Percentiles rank a stretch among this genome's conserved stretches.
phyloP scores from a whole-genome alignment of 2,888 invertebrate genomes.

The Eustalomyia histrio region DNA sequence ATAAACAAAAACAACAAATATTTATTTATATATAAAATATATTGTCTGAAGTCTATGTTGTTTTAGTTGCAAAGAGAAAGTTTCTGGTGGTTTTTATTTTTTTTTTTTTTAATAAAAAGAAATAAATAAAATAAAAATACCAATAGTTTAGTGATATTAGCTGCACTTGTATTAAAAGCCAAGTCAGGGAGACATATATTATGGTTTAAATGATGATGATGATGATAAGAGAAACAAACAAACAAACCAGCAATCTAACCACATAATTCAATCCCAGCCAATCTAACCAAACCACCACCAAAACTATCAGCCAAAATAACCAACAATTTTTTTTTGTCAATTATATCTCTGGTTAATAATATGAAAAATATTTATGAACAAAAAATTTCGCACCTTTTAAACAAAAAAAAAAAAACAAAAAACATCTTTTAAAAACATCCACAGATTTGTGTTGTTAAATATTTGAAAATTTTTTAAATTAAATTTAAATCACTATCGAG shows the following conservation, averaged over 20 bases:
- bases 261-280: not conserved
- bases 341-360: not conserved
- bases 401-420: not conserved
- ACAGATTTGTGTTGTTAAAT: not conserved
- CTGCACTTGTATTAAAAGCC: conserved; percentile 42
- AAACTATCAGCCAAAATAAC: conserved; percentile 1
- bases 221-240: not conserved
- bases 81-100: conserved; percentile 47
- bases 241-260: not conserved
- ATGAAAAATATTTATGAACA: not conserved
- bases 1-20: conserved; percentile 10
- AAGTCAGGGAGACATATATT: conserved; percentile 3
- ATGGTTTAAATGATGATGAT: not conserved
- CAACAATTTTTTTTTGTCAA: not conserved
- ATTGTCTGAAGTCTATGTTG: not conserved
- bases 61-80: conserved; percentile 60
- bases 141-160: not conserved
- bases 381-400: not conserved
- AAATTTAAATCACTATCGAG: not conserved
- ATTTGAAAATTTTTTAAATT: not conserved
- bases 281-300: not conserved
- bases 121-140: not conserved
- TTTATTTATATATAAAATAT: not conserved
- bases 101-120: no score
- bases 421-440: not conserved